These are phyloP conservation scores for Aleadryas rufinucha DNA, from an alignment of 2,113 vertebrate genomes.

Conservation along the genomic window DNA sequence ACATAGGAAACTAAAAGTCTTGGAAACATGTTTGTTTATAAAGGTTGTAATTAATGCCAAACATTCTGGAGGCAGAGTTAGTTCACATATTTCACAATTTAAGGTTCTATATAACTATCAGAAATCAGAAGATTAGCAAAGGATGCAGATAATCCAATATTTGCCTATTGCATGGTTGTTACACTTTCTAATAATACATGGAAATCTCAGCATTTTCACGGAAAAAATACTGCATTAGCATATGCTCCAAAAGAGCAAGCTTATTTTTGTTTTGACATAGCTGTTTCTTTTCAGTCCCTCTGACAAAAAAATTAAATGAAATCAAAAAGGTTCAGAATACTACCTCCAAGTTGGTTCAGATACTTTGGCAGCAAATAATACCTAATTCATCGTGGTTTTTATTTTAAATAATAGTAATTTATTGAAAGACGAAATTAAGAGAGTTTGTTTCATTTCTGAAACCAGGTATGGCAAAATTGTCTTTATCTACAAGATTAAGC, in stretches of 20 bases:
- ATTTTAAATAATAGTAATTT: background rate
- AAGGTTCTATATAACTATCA: background rate
- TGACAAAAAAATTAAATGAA: background rate
- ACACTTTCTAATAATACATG: background rate
- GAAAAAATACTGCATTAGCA: background rate
- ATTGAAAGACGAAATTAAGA: background rate
- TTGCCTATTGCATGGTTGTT: background rate
- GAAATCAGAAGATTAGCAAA: background rate
- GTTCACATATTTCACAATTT: background rate
- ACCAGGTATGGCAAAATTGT: background rate
- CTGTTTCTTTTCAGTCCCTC: background rate
- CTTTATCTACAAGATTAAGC: background rate
- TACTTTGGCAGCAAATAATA: background rate
- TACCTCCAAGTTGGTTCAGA: background rate
- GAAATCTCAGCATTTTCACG: background rate
- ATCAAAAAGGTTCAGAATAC: background rate
- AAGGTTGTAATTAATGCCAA: background rate
- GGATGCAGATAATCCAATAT: background rate
- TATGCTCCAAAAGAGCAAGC: background rate
- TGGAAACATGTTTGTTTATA: background rate
- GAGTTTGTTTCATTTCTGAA: background rate
- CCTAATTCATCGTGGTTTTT: background rate
- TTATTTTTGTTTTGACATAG: background rate
- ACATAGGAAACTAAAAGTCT: background rate
- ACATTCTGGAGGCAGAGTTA: background rate